phyloP scores from a whole-genome alignment of 35 echinoderm and acorn worm genomes.

The Heliocidaris tuberculata region DNA sequence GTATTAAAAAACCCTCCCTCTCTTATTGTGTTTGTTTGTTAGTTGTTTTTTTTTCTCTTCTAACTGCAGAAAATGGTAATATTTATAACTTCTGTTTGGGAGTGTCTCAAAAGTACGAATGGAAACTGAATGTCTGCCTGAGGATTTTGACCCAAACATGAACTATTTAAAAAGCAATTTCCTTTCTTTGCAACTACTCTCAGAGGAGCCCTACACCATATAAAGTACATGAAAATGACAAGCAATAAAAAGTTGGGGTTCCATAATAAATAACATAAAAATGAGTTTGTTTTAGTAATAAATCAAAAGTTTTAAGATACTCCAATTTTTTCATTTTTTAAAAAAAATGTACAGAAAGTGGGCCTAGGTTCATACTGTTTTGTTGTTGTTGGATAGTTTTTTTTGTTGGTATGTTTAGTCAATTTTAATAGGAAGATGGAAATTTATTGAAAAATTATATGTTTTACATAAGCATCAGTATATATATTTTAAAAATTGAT shows the following conservation, averaged over 20 bases:
- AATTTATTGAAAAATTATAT: no score
- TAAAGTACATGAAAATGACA: not conserved
- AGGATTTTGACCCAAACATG: not conserved
- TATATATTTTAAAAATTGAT: no score
- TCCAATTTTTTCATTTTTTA: not conserved
- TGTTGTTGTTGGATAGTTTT: no score
- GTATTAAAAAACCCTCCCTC: not conserved
- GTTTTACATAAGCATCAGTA: no score
- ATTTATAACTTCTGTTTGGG: not conserved
- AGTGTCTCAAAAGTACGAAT: not conserved
- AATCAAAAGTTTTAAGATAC: not conserved
- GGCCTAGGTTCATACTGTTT: not conserved
- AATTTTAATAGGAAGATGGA: not conserved
- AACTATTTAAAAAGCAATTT: slow-evolving; percentile 19
- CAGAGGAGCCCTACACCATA: not conserved
- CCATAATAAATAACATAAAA: not conserved
- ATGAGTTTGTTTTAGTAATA: not conserved
- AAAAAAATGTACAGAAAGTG: not conserved
- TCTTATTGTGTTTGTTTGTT: not conserved
- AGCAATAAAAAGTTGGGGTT: not conserved
- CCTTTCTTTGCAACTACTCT: not conserved
- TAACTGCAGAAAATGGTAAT: not conserved
- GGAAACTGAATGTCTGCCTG: not conserved
- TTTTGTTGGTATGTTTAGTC: not conserved
- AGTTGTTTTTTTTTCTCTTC: not conserved